These are phyloP conservation scores for Aleiodes sp. DNA, from an alignment of 1,140 invertebrate species.

Conservation along the genomic window DNA sequence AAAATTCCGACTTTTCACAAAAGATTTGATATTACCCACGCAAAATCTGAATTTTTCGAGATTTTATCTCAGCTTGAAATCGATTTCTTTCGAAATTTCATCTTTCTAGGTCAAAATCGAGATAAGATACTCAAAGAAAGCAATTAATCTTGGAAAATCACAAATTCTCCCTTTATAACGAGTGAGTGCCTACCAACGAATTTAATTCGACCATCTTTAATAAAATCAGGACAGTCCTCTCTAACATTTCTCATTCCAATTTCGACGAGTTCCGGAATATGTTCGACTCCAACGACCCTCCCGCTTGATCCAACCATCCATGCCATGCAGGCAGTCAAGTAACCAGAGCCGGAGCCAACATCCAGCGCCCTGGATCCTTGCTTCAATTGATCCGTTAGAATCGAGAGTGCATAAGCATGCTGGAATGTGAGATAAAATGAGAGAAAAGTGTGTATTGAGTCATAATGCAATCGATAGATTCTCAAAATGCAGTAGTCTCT, in stretches of 20 bases:
- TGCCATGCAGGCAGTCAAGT: constrained; percentile 78
- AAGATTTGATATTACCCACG: too few species aligned
- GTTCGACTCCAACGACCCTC: constrained; percentile 75
- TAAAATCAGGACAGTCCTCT: constrained; percentile 54
- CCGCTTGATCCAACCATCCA: constrained; percentile 73
- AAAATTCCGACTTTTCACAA: too few species aligned
- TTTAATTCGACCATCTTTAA: constrained; percentile 56
- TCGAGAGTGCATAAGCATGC: constrained; percentile 63
- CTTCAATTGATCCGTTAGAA: constrained; percentile 55
- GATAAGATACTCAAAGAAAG: too few species aligned
- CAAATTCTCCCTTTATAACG: too few species aligned
- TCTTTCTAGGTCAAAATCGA: too few species aligned
- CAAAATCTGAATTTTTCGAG: too few species aligned
- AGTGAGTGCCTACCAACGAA: constrained; percentile 57
- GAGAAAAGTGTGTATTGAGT: too few species aligned
- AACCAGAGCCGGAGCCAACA: constrained; percentile 78
- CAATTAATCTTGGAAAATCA: too few species aligned
- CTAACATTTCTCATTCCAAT: constrained; percentile 52
- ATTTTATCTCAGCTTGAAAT: too few species aligned
- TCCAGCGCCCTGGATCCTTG: constrained; percentile 70
- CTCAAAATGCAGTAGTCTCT: too few species aligned
- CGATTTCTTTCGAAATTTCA: too few species aligned
- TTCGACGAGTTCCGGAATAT: constrained; percentile 74
- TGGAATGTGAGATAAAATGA: constrained; percentile 42
- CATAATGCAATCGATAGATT: too few species aligned